phyloP scores from a whole-genome alignment of 2,113 vertebrate genomes.

The Casuarius casuarius region DNA sequence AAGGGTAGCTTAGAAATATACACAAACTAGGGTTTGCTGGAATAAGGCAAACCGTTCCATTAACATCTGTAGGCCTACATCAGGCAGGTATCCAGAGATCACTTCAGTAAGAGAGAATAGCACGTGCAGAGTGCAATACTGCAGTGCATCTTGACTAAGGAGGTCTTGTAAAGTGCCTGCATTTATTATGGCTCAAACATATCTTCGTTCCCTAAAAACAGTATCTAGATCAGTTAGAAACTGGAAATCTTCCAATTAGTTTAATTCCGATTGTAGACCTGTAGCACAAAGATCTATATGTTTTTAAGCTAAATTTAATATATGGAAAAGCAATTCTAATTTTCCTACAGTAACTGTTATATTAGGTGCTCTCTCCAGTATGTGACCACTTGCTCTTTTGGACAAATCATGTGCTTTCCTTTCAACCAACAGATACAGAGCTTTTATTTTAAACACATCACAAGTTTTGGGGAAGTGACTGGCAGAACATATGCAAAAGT shows the following conservation, averaged over 20 bases:
- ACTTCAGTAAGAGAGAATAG: neutral
- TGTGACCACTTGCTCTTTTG: neutral
- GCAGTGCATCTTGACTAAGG: neutral
- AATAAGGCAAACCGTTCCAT: neutral
- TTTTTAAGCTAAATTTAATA: neutral
- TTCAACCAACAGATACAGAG: accelerated
- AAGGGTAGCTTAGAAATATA: neutral
- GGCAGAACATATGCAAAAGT: neutral
- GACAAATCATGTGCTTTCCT: neutral
- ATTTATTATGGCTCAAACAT: neutral
- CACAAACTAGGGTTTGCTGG: no score
- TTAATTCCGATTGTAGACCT: neutral
- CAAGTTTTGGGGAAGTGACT: neutral
- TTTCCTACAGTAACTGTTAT: neutral
- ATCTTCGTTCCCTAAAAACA: neutral
- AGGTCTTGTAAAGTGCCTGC: neutral
- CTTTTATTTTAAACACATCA: neutral
- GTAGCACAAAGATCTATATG: neutral
- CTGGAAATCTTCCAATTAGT: neutral
- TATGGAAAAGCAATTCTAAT: neutral
- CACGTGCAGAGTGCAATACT: no score
- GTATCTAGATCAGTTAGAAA: neutral
- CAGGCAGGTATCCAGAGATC: neutral
- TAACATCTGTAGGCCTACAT: neutral
- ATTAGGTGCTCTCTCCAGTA: neutral